A percentile compares a stretch with the other conserved stretches of the same genome.
These are phyloP conservation scores for Beroe forskalii DNA, from an alignment of 37 sponge, comb jelly and placozoan species.

Conservation along the genomic window DNA sequence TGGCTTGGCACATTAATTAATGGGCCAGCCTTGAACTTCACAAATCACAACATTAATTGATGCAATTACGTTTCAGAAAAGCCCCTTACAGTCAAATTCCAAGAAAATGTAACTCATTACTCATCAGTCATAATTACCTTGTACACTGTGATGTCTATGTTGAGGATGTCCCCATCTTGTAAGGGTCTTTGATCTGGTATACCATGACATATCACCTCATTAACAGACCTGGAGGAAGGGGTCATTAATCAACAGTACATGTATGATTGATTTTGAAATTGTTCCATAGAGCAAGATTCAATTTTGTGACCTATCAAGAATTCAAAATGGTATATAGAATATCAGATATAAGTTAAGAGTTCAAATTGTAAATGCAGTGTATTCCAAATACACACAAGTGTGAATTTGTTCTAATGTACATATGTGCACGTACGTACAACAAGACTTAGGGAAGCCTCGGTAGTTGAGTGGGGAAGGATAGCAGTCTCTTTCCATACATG, in stretches of 20 bases:
- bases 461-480: constrained; percentile 97
- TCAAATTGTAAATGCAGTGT: no score
- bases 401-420: no score
- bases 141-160: constrained; percentile 71
- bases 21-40: no score
- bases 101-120: no score
- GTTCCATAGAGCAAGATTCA: neutral
- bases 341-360: neutral
- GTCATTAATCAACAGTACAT: no score
- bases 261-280: no score
- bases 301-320: neutral
- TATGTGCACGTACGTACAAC: constrained; percentile 78
- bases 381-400: no score
- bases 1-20: no score
- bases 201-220: constrained; percentile 96
- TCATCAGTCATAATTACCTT: constrained; percentile 24
- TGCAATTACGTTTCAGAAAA: no score
- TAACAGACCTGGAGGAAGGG: constrained; percentile 77
- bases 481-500: constrained; percentile 85
- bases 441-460: constrained; percentile 88
- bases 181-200: constrained; percentile 89
- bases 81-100: no score
- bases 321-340: neutral
- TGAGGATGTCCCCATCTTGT: constrained; percentile 90
- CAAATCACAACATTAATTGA: no score